These are phyloP conservation scores for Labeo calbasu DNA, from an alignment of 2,797 vertebrate genomes.

Conservation along the genomic window DNA sequence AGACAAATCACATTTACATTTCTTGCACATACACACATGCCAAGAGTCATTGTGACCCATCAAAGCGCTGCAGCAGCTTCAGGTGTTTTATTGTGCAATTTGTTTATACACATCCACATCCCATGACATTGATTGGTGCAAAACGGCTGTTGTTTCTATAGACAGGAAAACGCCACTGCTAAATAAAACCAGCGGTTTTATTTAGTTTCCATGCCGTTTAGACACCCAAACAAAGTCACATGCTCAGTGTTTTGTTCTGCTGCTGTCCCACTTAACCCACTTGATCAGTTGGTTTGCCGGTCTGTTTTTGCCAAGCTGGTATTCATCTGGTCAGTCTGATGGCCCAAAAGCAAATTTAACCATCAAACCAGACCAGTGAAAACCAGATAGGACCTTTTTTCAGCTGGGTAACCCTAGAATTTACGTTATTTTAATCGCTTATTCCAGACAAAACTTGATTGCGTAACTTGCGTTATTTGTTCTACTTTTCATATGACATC, in stretches of 20 bases:
- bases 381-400: neutral
- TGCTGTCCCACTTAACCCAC: neutral
- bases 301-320: neutral
- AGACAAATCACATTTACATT: slow-evolving; percentile 40
- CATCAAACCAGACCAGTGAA: neutral
- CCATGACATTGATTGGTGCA: neutral
- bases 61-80: neutral
- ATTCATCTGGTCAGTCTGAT: neutral
- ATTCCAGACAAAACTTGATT: neutral
- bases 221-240: slow-evolving; percentile 70
- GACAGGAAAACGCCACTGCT: slow-evolving; percentile 23
- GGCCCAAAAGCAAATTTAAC: neutral
- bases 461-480: neutral
- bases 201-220: slow-evolving; percentile 27
- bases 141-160: neutral
- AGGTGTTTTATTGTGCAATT: neutral
- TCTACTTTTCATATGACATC: neutral
- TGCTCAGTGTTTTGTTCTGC: slow-evolving; percentile 52
- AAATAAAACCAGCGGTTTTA: slow-evolving; percentile 13
- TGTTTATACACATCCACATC: neutral
- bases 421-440: neutral
- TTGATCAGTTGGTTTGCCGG: neutral
- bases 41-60: neutral
- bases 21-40: neutral
- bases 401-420: neutral